Conservation (phyloP, 1,140 invertebrate species). For the Dinoponera quadriceps region DNA sequence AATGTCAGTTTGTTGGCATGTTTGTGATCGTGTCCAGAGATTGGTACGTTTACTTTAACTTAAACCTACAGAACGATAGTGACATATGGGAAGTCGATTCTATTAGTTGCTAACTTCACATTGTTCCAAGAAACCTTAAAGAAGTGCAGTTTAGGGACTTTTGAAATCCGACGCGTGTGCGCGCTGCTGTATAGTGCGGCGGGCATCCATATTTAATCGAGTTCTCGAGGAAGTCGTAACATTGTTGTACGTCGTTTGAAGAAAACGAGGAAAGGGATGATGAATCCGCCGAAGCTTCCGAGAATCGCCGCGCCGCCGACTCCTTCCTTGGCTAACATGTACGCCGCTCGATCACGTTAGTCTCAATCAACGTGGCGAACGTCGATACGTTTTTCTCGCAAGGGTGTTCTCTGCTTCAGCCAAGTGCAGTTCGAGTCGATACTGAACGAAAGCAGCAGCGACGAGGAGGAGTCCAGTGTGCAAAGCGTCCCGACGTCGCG, state of each 20-base stretch:
- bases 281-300: background rate
- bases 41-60: too few relatives aligned
- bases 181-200: too few relatives aligned
- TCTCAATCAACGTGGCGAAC: too few relatives aligned
- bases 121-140: too few relatives aligned
- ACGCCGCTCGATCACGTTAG: background rate
- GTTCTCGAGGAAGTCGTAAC: background rate
- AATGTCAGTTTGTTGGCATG: too few relatives aligned
- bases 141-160: too few relatives aligned
- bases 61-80: too few relatives aligned
- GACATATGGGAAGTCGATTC: too few relatives aligned
- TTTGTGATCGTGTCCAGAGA: too few relatives aligned
- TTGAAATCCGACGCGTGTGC: too few relatives aligned
- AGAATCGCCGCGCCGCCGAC: background rate
- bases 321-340: background rate
- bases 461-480: conserved; percentile 38
- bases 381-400: background rate
- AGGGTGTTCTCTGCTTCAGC: conserved; percentile 23
- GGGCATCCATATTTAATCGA: too few relatives aligned
- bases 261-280: conserved; percentile 6
- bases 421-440: conserved; percentile 66
- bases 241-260: background rate
- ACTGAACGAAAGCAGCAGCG: conserved; percentile 63
- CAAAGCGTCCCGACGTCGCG: background rate
- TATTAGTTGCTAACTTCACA: too few relatives aligned